Conservation (phyloP, 1,140 invertebrate species). For the Wiebesia pumilae region DNA sequence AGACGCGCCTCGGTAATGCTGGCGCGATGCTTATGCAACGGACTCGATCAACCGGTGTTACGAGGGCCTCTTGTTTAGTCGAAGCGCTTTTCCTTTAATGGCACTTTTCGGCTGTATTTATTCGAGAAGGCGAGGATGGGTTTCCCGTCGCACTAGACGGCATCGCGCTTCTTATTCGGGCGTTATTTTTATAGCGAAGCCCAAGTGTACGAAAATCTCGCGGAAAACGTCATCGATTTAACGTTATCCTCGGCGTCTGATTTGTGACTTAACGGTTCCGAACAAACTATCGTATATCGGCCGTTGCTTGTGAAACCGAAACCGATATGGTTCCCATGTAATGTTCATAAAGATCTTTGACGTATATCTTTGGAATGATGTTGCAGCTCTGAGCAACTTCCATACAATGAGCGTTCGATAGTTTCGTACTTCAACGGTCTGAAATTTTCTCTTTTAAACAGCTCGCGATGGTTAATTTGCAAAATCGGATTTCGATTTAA, state of each 20-base stretch:
- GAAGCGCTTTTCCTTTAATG: slow-evolving; percentile 19
- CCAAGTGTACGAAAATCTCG: too few relatives aligned
- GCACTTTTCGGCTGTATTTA: background rate
- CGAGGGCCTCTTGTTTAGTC: slow-evolving; percentile 7
- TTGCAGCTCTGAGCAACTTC: too few relatives aligned
- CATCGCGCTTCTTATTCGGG: background rate
- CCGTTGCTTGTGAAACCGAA: background rate
- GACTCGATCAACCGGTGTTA: slow-evolving; percentile 20
- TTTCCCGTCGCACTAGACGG: background rate
- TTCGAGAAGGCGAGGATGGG: background rate
- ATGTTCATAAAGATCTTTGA: background rate
- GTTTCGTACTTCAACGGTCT: too few relatives aligned
- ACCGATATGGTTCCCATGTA: background rate
- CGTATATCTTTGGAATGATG: too few relatives aligned
- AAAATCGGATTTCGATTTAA: too few relatives aligned
- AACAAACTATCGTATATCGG: background rate
- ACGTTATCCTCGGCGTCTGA: background rate
- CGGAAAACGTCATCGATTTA: too few relatives aligned
- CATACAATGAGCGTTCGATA: too few relatives aligned
- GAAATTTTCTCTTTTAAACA: too few relatives aligned
- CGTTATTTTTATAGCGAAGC: background rate
- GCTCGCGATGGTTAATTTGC: too few relatives aligned
- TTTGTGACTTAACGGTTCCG: background rate
- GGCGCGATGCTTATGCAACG: slow-evolving; percentile 25
- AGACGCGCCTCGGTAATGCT: background rate